Conservation (phyloP, 2,888 invertebrate genomes). For the Plebejus melissa region DNA sequence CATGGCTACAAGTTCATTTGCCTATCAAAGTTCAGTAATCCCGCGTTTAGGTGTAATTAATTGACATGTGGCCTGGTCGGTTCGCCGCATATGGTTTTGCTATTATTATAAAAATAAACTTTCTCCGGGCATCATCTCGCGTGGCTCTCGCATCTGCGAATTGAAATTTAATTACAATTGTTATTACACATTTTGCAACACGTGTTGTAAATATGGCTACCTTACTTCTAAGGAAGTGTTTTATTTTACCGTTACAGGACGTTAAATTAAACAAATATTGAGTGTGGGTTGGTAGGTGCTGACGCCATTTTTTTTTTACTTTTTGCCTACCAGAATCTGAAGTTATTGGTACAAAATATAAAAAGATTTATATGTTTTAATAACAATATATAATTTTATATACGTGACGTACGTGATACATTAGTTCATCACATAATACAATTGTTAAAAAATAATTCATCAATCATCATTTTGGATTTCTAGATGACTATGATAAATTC, state of each 20-base stretch:
- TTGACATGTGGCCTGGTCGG: conserved; percentile 66
- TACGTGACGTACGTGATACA: no score
- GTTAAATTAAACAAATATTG: neutral
- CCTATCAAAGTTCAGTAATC: conserved; percentile 69
- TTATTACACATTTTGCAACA: conserved; percentile 55
- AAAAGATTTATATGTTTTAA: no score
- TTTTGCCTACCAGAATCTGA: no score
- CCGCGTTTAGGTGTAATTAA: conserved; percentile 55
- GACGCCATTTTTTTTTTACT: neutral
- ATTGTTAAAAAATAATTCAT: no score
- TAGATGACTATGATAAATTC: no score
- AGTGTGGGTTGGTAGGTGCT: neutral
- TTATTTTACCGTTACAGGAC: neutral
- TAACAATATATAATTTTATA: no score
- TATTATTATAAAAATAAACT: conserved; percentile 79
- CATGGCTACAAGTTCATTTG: conserved; percentile 69
- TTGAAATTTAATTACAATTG: conserved; percentile 68
- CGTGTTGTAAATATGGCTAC: conserved; percentile 52
- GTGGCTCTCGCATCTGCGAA: conserved; percentile 72
- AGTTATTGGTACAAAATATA: no score
- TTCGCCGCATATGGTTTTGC: conserved; percentile 70
- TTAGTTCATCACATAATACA: no score
- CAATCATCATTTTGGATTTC: no score
- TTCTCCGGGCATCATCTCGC: conserved; percentile 69
- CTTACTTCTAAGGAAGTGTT: conserved; percentile 43